phyloP scores from a whole-genome alignment of 2,888 invertebrate genomes.

The Candidula unifasciata region DNA sequence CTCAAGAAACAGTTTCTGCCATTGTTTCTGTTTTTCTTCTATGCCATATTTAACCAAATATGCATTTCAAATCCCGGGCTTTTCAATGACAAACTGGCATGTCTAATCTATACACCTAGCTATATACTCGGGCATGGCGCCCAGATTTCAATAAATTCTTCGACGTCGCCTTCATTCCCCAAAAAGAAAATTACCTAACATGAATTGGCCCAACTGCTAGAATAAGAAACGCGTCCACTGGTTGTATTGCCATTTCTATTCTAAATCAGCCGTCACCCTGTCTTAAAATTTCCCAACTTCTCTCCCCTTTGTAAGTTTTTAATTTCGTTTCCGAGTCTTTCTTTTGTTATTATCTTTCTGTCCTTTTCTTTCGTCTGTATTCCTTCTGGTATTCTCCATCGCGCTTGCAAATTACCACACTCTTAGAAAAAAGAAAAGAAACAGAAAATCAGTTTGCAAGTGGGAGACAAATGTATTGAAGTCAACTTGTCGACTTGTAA shows the following conservation, averaged over 20 bases:
- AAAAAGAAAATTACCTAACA: background rate
- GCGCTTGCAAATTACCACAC: conserved; percentile 9
- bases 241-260: conserved; percentile 19
- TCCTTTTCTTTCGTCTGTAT: background rate
- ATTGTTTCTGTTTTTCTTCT: no score
- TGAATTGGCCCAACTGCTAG: background rate
- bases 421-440: background rate
- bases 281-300: background rate
- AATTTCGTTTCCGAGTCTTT: background rate
- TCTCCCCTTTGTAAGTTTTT: background rate
- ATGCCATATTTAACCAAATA: no score
- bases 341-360: no score
- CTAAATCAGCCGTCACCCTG: background rate
- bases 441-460: conserved; percentile 3
- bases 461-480: conserved; percentile 43
- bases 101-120: background rate
- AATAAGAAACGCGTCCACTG: background rate
- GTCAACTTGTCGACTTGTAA: conserved; percentile 39
- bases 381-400: background rate
- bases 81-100: background rate
- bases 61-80: background rate
- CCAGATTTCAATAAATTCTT: background rate
- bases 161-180: background rate
- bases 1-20: no score
- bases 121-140: background rate